Evolutionary conservation across 35 echinoderm and acorn worm species (phyloP), one percentile per base, ranked within the genome.

Genomic region (Patiria miniata): DNA sequence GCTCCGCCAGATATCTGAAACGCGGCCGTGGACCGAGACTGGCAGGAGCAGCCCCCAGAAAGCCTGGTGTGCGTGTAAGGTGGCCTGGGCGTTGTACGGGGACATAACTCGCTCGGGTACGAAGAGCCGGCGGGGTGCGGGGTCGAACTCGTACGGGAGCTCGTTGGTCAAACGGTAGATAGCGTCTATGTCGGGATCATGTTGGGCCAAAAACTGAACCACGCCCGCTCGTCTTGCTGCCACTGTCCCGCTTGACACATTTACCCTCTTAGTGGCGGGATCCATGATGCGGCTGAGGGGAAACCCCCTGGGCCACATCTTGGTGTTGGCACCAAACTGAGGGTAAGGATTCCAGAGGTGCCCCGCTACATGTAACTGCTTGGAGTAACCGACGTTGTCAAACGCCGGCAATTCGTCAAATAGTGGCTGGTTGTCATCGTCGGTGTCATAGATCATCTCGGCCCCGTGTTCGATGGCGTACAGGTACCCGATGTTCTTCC

Each of bases 401-500:
- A 44, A 44, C 14, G 30, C 47, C 7, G 38, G 38, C 26, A 44
- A 2, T 2, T 0, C 1, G 37, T 80, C 37, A 14, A 39, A 10
- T 16, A 80, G 19, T 6, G 22, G 39, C 22, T 39, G 30, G 19
- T 80, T 80, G 78, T 80, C 78, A 29, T 80, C 78, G 78, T 80
- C 78, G 15, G 47, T 44, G 47, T 80, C 78, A 22, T 52, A 80
- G 39, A 80, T 80, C 38, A 80, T 18, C 37, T 80, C 39, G 7
- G 78, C 78, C 10, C 78, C 78, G 7, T 52, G 39, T 39, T 80
- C 39, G 47, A 80, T 80, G 1, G 78, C 78, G 23, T 44, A 80
- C 18, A 80, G 16, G 37, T 80, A 80, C 14, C 78, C 78, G 78
- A 80, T 80, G 39, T 80, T 80, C 47, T 80, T 80, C 21, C 78